Base-by-base conservation (phyloP, 2,797 vertebrate genomes). In the Esox lucius region DNA sequence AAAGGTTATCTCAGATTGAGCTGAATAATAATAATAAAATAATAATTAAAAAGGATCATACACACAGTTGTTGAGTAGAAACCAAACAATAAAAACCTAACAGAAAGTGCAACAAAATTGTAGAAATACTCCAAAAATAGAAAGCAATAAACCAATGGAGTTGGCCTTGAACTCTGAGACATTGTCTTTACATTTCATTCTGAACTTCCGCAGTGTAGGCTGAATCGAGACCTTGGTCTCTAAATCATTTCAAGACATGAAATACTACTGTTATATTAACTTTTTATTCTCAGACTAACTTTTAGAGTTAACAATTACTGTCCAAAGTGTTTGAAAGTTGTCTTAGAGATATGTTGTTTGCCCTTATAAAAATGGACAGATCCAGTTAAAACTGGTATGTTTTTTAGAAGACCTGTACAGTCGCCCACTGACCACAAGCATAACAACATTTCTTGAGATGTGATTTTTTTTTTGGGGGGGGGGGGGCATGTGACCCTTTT, bases 401-500 rank as follows among this genome's bases (percentile, higher is more conserved):
- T 31, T 19, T 19, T 9, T 31, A 16, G 16, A 66, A 26, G 22
- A 26, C 24, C 56, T 56, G 53, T 22, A 22, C 61, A 73, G 78
- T 86, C 81, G 73, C 72, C 72, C 75, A 82, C 84, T 74, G 28
- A 0, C 28, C 35, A n/a, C 71, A 79, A 42, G 22, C 67, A 42
- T 12, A 12, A 68, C 39, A 22, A 28, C 9, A 1, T 11, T 2
- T 73, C 46, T 28, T 33, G 74, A 83, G 68, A 85, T 67, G 24
- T 65, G 62, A 24, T 70, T 72, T 31, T 80, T 86, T 46, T 46
- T 46, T 46, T 46, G 0, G 12, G 35, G 35, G 35, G 35, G 35
- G 35, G 4, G 84, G 88, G 70, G 75, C 79, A 82, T 0, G 75
- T 90, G 88, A n/a, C 86, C 86, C 87, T 85, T 75, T 93, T 87